Evolutionary conservation across 1,140 invertebrate genomes (phyloP), one percentile per base, ranked within the genome.

Genomic region (Wiebesia pumilae): DNA sequence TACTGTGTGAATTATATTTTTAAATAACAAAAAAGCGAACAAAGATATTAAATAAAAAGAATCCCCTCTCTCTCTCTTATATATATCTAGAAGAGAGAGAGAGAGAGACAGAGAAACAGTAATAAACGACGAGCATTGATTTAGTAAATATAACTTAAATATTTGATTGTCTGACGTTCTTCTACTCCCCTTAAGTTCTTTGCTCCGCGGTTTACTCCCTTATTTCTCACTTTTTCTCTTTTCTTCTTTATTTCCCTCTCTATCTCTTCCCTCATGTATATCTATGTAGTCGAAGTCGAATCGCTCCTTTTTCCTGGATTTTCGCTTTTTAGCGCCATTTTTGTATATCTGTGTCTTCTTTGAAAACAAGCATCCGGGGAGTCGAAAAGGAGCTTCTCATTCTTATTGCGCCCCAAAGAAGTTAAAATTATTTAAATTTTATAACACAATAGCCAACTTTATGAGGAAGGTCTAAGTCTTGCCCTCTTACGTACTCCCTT

Each of bases 391-490:
- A 40, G 10, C 33, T n/a, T 10, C 40, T 75, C 38, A 43, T 43
- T 75, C 38, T 83, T 88, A 67, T 83, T 81, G 75, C 77, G 69
- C 51, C 69, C 79, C 87, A 65, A 84, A 92, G 88, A 91, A 91
- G 89, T 91, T 90, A 89, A 91, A 93, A 93, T 93, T 93, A 93
- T 94, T 94, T 93, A 93, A 90, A 94, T 92, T 93, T 93, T 92
- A 91, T 91, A 93, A 93, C 89, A 91, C 92, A 93, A 93, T 93
- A 92, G 91, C 91, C 86, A 93, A 93, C 90, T 93, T 94, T 93
- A 93, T 91, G 91, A 93, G 90, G 90, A 88, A 77, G 69, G 79
- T 65, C 69, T 81, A 71, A 43, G 54, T 83, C 82, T 83, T 73
- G 65, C 80, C 67, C 75, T 77, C 80, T 69, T 38, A 12, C 47